Evolutionary conservation across 2,888 invertebrate species (phyloP).

Genomic region (Itoplectis maculator): DNA sequence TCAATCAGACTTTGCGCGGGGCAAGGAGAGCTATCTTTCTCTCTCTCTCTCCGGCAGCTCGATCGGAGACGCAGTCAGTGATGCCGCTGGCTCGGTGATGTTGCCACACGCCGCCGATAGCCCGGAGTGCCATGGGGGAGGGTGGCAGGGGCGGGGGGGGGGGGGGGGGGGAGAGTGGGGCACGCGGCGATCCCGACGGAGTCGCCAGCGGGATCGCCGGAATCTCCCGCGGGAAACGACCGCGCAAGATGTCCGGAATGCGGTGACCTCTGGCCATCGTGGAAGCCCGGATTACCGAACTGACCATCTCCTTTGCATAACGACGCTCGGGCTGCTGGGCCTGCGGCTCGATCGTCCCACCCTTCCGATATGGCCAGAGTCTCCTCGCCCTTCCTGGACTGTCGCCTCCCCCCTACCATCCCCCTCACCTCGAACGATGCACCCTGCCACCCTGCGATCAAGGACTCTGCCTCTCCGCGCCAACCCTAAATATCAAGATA

Average conservation of each 20-base stretch:
- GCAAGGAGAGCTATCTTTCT: too few relatives aligned
- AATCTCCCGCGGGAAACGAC: slow-evolving; percentile 76
- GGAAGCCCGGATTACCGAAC: slow-evolving; percentile 80
- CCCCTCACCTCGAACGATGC: slow-evolving; percentile 59
- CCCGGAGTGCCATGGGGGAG: slow-evolving; percentile 42
- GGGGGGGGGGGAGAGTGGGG: too few relatives aligned
- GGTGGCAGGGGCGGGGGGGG: too few relatives aligned
- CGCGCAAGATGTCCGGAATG: slow-evolving; percentile 82
- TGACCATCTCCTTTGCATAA: slow-evolving; percentile 85
- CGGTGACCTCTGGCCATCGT: slow-evolving; percentile 78
- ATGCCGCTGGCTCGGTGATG: slow-evolving; percentile 2
- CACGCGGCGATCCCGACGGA: not conserved
- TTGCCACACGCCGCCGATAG: not conserved
- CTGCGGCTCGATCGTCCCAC: slow-evolving; percentile 58
- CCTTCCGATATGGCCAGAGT: slow-evolving; percentile 24
- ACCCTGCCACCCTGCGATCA: slow-evolving; percentile 64
- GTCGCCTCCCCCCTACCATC: slow-evolving; percentile 50
- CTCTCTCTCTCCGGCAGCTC: not conserved
- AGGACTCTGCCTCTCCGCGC: slow-evolving; percentile 48
- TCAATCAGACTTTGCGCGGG: slow-evolving; percentile 82
- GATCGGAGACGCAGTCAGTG: slow-evolving; percentile 6
- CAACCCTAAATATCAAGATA: not conserved
- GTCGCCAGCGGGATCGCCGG: slow-evolving; percentile 50
- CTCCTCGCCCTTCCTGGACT: slow-evolving; percentile 54
- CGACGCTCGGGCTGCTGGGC: slow-evolving; percentile 73